phyloP scores from a whole-genome alignment of 2,797 vertebrate species.

The Galagoides demidoff region DNA sequence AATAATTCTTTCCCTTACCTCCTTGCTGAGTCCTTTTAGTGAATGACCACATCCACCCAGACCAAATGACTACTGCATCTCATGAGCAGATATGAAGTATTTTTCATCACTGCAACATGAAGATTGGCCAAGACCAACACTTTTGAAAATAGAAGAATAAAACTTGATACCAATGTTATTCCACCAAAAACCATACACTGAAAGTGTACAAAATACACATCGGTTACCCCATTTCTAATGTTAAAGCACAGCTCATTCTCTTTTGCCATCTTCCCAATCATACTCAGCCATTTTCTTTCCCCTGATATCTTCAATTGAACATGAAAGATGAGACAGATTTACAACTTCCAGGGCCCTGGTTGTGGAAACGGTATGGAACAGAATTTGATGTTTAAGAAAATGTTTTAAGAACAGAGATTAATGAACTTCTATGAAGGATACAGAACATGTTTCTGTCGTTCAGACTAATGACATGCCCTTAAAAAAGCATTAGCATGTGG shows the following conservation, averaged over 20 bases:
- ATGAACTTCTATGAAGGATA: conserved; percentile 36
- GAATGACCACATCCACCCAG: neutral
- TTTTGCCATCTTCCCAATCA: neutral
- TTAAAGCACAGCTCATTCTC: neutral
- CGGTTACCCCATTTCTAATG: neutral
- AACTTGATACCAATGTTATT: neutral
- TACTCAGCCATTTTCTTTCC: neutral
- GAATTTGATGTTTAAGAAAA: conserved; percentile 54
- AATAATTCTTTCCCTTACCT: neutral
- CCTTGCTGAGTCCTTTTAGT: neutral
- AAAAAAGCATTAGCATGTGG: conserved; percentile 27
- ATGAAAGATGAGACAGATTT: conserved; percentile 13
- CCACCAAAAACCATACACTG: neutral
- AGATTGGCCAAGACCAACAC: neutral
- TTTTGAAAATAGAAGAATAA: conserved; percentile 1
- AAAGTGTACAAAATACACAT: neutral
- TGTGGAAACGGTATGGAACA: conserved; percentile 43
- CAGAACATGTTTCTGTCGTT: conserved; percentile 42
- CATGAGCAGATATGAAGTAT: neutral
- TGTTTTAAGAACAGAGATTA: conserved; percentile 56
- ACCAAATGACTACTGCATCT: neutral
- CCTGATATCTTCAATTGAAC: neutral
- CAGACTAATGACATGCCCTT: conserved; percentile 50
- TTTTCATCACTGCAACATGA: neutral
- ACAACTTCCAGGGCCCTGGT: neutral